These are phyloP conservation scores for Alces alces DNA, from an alignment of 2,113 vertebrate genomes.

Conservation along the genomic window DNA sequence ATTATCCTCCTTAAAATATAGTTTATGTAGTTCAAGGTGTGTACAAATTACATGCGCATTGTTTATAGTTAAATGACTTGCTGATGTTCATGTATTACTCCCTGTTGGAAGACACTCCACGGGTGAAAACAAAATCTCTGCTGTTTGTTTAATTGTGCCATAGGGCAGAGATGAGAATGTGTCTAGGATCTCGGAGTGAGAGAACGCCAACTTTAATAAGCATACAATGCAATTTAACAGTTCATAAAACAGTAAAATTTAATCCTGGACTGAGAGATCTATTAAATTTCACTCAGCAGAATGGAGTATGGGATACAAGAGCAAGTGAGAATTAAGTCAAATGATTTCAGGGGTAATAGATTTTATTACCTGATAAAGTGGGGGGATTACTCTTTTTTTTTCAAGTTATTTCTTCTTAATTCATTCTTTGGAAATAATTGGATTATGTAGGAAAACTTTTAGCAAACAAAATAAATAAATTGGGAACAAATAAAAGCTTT, in stretches of 20 bases:
- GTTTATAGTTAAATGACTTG: slow-evolving; percentile 63
- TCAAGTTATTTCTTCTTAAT: slow-evolving; percentile 88
- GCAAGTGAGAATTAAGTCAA: slow-evolving; percentile 84
- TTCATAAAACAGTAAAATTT: slow-evolving; percentile 92
- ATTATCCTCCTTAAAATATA: slow-evolving; percentile 29
- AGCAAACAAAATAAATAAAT: slow-evolving; percentile 66
- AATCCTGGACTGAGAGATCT: slow-evolving; percentile 85
- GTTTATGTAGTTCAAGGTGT: slow-evolving; percentile 21
- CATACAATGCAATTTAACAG: slow-evolving; percentile 88
- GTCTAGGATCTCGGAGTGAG: slow-evolving; percentile 76
- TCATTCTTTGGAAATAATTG: slow-evolving; percentile 89
- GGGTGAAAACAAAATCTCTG: slow-evolving; percentile 55
- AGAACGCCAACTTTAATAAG: slow-evolving; percentile 80
- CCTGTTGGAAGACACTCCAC: slow-evolving; percentile 40
- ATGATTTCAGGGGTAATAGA: slow-evolving; percentile 86
- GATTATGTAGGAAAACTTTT: slow-evolving; percentile 84
- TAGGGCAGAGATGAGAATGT: slow-evolving; percentile 63
- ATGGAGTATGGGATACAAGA: slow-evolving; percentile 76
- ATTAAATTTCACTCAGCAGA: slow-evolving; percentile 86
- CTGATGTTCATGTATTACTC: slow-evolving; percentile 50
- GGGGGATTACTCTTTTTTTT: slow-evolving; percentile 76
- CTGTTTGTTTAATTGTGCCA: slow-evolving; percentile 70
- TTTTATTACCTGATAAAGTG: slow-evolving; percentile 86
- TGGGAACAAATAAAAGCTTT: slow-evolving; percentile 25
- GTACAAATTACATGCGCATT: slow-evolving; percentile 47